Evolutionary conservation across 2,113 vertebrate genomes (phyloP).

Genomic region (Osmerus eperlanus): DNA sequence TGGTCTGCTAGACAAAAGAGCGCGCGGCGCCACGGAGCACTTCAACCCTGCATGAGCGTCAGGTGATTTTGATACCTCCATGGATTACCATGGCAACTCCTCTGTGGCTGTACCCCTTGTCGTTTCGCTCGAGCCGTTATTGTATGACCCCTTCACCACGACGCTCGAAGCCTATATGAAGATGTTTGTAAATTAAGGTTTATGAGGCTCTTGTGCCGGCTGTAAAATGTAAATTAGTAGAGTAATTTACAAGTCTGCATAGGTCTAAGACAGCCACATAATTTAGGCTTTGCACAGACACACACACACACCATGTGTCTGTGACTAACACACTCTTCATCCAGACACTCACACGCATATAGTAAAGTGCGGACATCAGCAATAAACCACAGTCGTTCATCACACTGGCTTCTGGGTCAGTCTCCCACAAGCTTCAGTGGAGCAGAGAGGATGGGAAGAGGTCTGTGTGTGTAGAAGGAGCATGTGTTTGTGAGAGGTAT

Average conservation of each 20-base stretch:
- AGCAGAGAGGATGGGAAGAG: constrained; percentile 26
- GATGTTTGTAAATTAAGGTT: too few species aligned
- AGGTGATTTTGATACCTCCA: not conserved
- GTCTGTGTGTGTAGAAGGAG: constrained; percentile 12
- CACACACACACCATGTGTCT: constrained; percentile 2
- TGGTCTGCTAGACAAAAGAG: constrained; percentile 69
- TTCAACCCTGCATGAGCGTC: not conserved
- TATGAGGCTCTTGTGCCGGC: too few species aligned
- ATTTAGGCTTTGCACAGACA: not conserved
- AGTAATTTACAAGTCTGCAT: too few species aligned
- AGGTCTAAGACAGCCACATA: too few species aligned
- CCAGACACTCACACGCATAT: constrained; percentile 8
- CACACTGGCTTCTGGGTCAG: constrained; percentile 70
- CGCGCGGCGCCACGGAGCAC: not conserved
- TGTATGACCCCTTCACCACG: too few species aligned
- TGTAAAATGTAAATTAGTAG: too few species aligned
- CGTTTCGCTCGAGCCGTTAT: too few species aligned
- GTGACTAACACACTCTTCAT: not conserved
- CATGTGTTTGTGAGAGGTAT: constrained; percentile 16
- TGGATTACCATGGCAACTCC: constrained; percentile 4
- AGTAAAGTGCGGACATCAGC: constrained; percentile 47
- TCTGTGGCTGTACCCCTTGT: not conserved
- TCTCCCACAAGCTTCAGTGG: constrained; percentile 56
- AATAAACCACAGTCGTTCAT: constrained; percentile 61
- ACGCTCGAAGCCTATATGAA: too few species aligned